Base-by-base conservation (phyloP, 1,140 invertebrate genomes). In the Acromyrmex echinatior region DNA sequence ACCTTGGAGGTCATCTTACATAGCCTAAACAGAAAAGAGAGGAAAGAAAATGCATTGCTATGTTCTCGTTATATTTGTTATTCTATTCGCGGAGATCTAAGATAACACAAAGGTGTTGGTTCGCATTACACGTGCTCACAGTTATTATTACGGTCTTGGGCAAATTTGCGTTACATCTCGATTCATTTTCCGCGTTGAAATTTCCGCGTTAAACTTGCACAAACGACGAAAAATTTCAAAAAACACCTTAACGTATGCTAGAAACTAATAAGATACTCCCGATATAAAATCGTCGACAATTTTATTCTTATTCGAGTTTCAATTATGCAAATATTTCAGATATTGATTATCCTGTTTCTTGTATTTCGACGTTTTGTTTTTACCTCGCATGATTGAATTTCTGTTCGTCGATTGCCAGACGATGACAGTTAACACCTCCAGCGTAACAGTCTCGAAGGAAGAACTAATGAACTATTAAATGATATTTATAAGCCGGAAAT, bases 31-130 rank as follows among this genome's bases (percentile, higher is more conserved):
- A 35, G 31, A 39, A 51, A 14, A 49, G 21, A 68, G 65, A 35
- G 79, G 6, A 45, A 53, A 60, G 77, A 56, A 28, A 51, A 84
- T 45, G 35, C 80, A 56, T 68, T 28, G 56, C 39, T 49, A 7
- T 51, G 62, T 84, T 62, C 70, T 35, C 80, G 77, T 66, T 74
- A 53, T 81, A 74, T 82, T 74, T 74, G 80, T 84, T 84, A 74
- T 63, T 76, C 80, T 51, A 62, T 74, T 62, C 70, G 80, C 56
- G 18, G 25, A 74, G 80, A 84, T 84, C 56, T 18, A 39, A 84
- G 80, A 84, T 84, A 84, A 84, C 70, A 63, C 70, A 39, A 62
- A 39, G 80, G 70, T 74, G 80, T 73, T 73, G 79, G 79, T 60
- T 74, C 80, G 80, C 68, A 12, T 74, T 74, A 73, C 80, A 74